These are phyloP conservation scores for chimpanzee (Pan troglodytes) DNA, from an alignment of 2,113 vertebrate species.

Conservation along the genomic window NHGRI_mPanTro3-v2.1_pri NC_072402.2:97515001-97515500, in stretches of 20 bases:
- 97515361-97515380: background rate
- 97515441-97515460: background rate
- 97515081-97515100: background rate
- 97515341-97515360: background rate
- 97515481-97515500: background rate
- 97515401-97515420: background rate
- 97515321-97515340: background rate
- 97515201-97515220: background rate
- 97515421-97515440: background rate
- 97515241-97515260: background rate
- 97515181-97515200: background rate
- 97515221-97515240: background rate
- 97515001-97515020: background rate
- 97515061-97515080: background rate
- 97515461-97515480: background rate
- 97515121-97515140: slow-evolving; percentile 21
- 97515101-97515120: background rate
- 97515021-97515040: slow-evolving; percentile 22
- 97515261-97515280: background rate
- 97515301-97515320: background rate
- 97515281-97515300: background rate
- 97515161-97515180: background rate
- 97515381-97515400: background rate
- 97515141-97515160: background rate
- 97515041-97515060: slow-evolving; percentile 2